phyloP scores from a whole-genome alignment of 2,888 invertebrate species.

The Chaetogeoica ovagalla region DNA sequence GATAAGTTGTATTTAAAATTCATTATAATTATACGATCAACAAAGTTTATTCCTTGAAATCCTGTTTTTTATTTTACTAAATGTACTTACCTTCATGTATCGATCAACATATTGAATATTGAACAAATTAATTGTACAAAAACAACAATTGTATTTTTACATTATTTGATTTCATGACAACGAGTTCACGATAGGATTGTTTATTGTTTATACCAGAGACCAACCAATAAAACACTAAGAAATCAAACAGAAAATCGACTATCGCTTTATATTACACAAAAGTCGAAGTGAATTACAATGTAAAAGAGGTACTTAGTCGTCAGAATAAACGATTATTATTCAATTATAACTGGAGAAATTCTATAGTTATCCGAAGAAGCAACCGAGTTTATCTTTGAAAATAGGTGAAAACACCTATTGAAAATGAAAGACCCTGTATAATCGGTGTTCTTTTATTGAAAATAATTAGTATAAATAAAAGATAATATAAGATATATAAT shows the following conservation, averaged over 20 bases:
- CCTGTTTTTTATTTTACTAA: not conserved
- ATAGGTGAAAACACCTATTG: too few species aligned
- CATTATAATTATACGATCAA: not conserved
- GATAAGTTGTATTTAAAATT: not conserved
- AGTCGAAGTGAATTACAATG: not conserved
- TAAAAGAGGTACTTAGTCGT: not conserved
- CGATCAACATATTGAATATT: not conserved
- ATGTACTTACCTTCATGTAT: not conserved
- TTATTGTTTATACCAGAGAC: not conserved
- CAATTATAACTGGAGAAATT: not conserved
- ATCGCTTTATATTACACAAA: not conserved
- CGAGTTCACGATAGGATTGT: not conserved
- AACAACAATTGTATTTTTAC: not conserved
- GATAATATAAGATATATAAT: too few species aligned
- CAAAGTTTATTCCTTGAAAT: not conserved
- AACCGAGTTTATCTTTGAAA: too few species aligned
- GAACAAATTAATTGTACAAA: not conserved
- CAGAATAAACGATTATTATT: not conserved
- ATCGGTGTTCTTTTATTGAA: not conserved
- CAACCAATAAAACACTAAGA: not conserved
- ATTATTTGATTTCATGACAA: not conserved
- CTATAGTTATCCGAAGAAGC: not conserved
- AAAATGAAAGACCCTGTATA: not conserved
- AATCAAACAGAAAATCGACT: not conserved
- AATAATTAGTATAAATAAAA: not conserved